Base-by-base conservation (phyloP, 1,140 invertebrate genomes). In the Glossosoma conforme region DNA sequence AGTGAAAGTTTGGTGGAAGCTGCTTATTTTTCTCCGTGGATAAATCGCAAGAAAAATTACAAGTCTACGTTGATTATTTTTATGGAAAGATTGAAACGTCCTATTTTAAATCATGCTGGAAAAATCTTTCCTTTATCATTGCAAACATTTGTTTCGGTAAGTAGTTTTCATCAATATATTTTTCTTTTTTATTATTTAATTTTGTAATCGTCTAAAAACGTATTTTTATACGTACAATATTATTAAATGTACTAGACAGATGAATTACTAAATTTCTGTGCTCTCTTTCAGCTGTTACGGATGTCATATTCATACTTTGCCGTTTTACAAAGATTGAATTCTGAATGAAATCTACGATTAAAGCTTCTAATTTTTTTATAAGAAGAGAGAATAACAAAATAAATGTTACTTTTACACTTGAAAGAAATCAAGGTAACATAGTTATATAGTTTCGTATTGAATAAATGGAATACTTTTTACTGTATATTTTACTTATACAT, bases 251-350 rank as follows among this genome's bases (percentile, higher is more conserved):
- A 33, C 13, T 22, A 28, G 11, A 15, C 15, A 44, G 9, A 17
- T 21, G 10, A 37, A 37, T 25, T 41, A 22, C 10, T 36, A 37
- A 20, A 22, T 1, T 13, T 47, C 1, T 18, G 10, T 50, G 6
- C 25, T 33, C 38, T 43, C 41, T 52, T 54, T 35, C 50, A 65
- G 63, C 54, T 65, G 18, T 37, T 63, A 10, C 55, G 60, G 54
- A 61, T 57, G 11, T 65, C 63, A 8, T 65, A 62, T 38, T 62
- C 60, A n/a, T 60, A 60, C 44, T 62, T 62, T 47, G 59, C 56
- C 30, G 37, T 64, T 17, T 33, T 64, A 8, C 57, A 58, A 43
- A 47, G 50, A 35, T 2, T 44, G 17, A 52, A 54, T 33, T 37
- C 19, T 1, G 42, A 52, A 46, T 50, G 30, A 47, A 42, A 15